Evolutionary conservation across 2,113 vertebrate species (phyloP), one percentile per base, ranked within the genome.

Genomic region (Eretmochelys imbricata): DNA sequence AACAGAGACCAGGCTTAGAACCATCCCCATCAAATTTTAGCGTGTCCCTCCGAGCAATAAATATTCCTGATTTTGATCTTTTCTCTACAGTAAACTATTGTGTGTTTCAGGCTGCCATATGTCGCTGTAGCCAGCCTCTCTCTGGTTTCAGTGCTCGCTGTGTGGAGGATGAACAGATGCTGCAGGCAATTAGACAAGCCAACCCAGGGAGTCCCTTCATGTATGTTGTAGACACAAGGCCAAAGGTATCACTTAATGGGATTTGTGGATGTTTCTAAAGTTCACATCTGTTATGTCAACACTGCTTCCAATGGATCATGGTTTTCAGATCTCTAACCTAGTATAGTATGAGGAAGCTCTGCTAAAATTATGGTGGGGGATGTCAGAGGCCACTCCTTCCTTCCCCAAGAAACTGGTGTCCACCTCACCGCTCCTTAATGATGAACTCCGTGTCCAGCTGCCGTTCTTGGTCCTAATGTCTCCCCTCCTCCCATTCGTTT

Each of bases 151-250:
- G 96, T 1, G 98, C 98, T 1, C 98, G 98, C 91, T 99, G 98
- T 78, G 82, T 98, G 80, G 98, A 99, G 96, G 99, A 99, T 6
- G 98, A 99, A 54, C 98, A 98, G 76, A 98, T 99, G 98, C 96
- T 99, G 79, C 98, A 99, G 93, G 98, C 97, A 29, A 98, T 99
- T 96, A 96, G 98, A 90, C 97, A 98, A 88, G 98, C 98, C 55
- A 99, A 99, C 87, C 98, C 98, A 3, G 96, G 97, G 85, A 98
- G 98, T 89, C 93, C 98, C 82, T 99, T 98, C 97, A 98, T 99
- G 98, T 99, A 99, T 95, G 98, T 99, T 93, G 98, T 99, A 97
- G 98, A 99, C 97, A 99, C 98, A 8, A 98, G 98, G 94, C 98
- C 98, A 93, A 99, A 99, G 98, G 98, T 99, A 98, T 76, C 59